These are phyloP conservation scores for Blennius ocellaris DNA, from an alignment of 2,113 vertebrate species.

Conservation along the genomic window DNA sequence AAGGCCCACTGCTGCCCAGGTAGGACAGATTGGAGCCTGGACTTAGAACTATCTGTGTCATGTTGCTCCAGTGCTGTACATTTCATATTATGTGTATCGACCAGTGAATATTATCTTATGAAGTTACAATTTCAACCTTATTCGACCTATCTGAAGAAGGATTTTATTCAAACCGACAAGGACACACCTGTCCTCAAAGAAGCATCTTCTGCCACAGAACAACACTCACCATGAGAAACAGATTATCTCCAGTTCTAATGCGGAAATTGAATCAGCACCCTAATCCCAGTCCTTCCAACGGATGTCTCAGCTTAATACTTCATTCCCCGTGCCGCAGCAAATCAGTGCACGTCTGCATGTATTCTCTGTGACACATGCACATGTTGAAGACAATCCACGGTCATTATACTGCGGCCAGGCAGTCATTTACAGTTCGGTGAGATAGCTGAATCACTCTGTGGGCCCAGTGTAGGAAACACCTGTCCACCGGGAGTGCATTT, in stretches of 20 bases:
- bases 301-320: slow-evolving; percentile 3
- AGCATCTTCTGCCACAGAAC: slow-evolving; percentile 1
- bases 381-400: neutral
- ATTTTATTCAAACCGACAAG: neutral
- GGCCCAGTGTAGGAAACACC: slow-evolving; percentile 13
- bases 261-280: slow-evolving; percentile 1
- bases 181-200: slow-evolving; percentile 1
- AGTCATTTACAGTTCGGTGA: slow-evolving; percentile 37
- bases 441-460: slow-evolving; percentile 8
- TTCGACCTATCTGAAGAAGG: neutral
- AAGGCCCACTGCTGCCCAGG: slow-evolving; percentile 94
- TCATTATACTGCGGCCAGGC: slow-evolving; percentile 8
- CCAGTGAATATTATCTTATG: neutral
- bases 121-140: neutral
- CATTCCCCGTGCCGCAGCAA: neutral
- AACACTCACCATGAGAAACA: neutral
- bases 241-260: slow-evolving; percentile 11
- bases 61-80: too few species aligned
- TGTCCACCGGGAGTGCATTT: slow-evolving; percentile 43
- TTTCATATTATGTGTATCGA: neutral
- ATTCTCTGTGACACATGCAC: neutral
- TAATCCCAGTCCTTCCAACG: slow-evolving; percentile 35
- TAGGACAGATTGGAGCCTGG: slow-evolving; percentile 48
- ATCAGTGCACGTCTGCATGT: slow-evolving; percentile 3
- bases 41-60: too few species aligned